These are phyloP conservation scores for Rhimphoctona megacephalus DNA, from an alignment of 2,888 invertebrate genomes.

Conservation along the genomic window DNA sequence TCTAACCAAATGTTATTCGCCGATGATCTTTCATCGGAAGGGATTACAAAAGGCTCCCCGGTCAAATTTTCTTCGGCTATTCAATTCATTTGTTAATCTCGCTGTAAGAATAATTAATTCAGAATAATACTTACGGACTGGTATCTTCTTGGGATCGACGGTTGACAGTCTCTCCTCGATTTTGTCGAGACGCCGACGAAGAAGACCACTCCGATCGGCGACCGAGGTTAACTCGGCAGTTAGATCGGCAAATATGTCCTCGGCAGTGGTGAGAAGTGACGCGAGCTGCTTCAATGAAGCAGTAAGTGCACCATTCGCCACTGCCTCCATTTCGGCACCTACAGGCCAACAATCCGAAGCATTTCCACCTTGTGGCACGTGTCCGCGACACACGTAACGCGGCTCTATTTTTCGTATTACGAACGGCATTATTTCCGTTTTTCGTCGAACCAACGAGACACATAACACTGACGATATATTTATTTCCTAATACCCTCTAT, in stretches of 20 bases:
- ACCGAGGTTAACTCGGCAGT: constrained; percentile 91
- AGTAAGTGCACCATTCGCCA: constrained; percentile 94
- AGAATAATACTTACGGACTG: constrained; percentile 94
- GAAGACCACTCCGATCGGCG: constrained; percentile 90
- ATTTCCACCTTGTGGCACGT: constrained; percentile 93
- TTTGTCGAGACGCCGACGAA: constrained; percentile 89
- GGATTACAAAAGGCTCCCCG: not conserved
- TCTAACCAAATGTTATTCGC: not conserved
- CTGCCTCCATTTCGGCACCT: constrained; percentile 94
- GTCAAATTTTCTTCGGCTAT: not conserved
- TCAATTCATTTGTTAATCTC: not conserved
- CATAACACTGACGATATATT: constrained; percentile 63
- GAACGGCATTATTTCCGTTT: constrained; percentile 90
- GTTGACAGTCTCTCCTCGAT: constrained; percentile 90
- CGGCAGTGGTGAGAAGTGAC: constrained; percentile 92
- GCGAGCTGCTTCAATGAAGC: constrained; percentile 94
- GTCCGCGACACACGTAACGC: constrained; percentile 89
- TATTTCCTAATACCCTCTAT: constrained; percentile 19
- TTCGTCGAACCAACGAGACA: constrained; percentile 64
- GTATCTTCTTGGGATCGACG: constrained; percentile 95
- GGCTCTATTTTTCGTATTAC: constrained; percentile 94
- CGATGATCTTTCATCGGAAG: not conserved
- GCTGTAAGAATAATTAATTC: not conserved
- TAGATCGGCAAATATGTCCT: constrained; percentile 94
- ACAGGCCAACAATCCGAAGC: constrained; percentile 92